These are phyloP conservation scores for Galeruca laticollis DNA, from an alignment of 2,888 invertebrate species.

Conservation along the genomic window DNA sequence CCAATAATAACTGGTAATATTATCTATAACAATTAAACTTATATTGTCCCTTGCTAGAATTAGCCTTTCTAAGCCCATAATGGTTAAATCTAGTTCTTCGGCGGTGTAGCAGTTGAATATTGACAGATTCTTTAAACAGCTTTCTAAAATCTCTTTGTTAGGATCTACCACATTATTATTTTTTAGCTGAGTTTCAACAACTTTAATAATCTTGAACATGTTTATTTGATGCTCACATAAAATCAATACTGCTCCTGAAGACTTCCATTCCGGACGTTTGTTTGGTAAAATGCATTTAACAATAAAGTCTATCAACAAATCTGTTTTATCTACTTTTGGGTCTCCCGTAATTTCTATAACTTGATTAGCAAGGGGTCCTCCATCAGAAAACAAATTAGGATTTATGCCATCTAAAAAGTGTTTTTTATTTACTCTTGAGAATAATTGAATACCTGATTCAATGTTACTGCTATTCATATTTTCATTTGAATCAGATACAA, in stretches of 20 bases:
- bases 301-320: slow-evolving; percentile 56
- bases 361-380: slow-evolving; percentile 51
- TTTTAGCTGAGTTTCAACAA: slow-evolving; percentile 52
- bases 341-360: slow-evolving; percentile 54
- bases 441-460: slow-evolving; percentile 58
- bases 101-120: slow-evolving; percentile 54
- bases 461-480: slow-evolving; percentile 36
- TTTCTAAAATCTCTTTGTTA: slow-evolving; percentile 50
- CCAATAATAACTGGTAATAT: slow-evolving; percentile 57
- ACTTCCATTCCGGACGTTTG: slow-evolving; percentile 51
- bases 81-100: slow-evolving; percentile 54
- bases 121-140: slow-evolving; percentile 52
- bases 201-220: slow-evolving; percentile 55
- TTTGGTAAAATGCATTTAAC: slow-evolving; percentile 54
- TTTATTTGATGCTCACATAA: slow-evolving; percentile 55
- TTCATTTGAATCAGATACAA: neutral
- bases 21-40: slow-evolving; percentile 54
- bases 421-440: slow-evolving; percentile 52
- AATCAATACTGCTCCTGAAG: slow-evolving; percentile 53
- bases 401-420: slow-evolving; percentile 51
- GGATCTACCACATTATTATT: slow-evolving; percentile 41
- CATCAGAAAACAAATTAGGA: slow-evolving; percentile 51
- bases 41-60: slow-evolving; percentile 51
- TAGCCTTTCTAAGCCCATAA: slow-evolving; percentile 54
- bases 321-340: slow-evolving; percentile 45